Conservation (phyloP, 2,113 vertebrate genomes). For the Myocastor coypus region DNA sequence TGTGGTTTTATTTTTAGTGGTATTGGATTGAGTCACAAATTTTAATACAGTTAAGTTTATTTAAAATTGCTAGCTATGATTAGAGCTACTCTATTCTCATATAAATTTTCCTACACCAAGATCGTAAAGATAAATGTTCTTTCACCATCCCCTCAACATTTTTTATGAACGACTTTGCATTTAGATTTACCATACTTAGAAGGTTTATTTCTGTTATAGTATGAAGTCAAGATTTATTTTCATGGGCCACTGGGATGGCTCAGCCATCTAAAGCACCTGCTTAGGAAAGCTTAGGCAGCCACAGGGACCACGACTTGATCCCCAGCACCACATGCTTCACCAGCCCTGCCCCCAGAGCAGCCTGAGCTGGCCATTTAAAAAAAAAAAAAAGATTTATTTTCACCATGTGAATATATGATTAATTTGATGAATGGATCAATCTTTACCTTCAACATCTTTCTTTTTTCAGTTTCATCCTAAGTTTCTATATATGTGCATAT, state of each 20-base stretch:
- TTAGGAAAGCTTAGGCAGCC: too few relatives aligned
- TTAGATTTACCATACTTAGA: neutral
- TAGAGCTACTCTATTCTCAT: neutral
- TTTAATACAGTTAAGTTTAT: neutral
- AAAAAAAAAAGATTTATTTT: conserved; percentile 18
- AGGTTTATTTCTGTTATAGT: neutral
- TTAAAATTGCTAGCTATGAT: neutral
- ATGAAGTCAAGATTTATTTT: too few relatives aligned
- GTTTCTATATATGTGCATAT: neutral
- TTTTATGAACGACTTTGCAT: neutral
- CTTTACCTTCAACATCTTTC: neutral
- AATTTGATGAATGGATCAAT: neutral
- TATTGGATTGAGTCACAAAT: neutral
- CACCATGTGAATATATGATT: neutral
- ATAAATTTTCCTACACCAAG: neutral
- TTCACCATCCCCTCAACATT: neutral
- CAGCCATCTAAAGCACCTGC: too few relatives aligned
- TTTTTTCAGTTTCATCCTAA: too few relatives aligned
- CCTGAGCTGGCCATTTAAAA: too few relatives aligned
- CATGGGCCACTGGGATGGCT: too few relatives aligned
- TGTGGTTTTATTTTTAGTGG: neutral
- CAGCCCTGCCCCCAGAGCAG: too few relatives aligned
- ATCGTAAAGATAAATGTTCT: neutral
- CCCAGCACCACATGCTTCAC: too few relatives aligned
- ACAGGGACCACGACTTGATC: too few relatives aligned